A percentile compares a stretch with the other conserved stretches of the same genome.
Evolutionary conservation across 2,113 vertebrate genomes (phyloP).

Genomic region (Hemicordylus capensis): DNA sequence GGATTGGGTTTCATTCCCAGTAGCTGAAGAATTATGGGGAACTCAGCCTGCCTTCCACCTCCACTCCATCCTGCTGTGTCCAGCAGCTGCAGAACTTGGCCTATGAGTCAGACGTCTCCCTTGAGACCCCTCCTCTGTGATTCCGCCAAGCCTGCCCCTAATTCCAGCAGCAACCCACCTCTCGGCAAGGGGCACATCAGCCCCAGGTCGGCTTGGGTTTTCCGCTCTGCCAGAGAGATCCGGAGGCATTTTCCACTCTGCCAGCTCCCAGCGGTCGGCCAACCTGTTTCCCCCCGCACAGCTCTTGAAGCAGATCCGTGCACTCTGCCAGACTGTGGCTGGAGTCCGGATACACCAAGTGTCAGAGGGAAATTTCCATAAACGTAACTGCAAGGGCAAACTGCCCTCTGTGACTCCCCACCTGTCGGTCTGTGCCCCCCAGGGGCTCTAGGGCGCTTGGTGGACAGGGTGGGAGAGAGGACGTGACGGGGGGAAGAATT

Average conservation of each 20-base stretch:
- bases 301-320: not conserved
- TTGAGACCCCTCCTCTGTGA: not conserved
- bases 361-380: too few species aligned
- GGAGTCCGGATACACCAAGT: too few species aligned
- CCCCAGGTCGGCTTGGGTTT: constrained; percentile 4
- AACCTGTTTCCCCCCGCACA: constrained; percentile 23
- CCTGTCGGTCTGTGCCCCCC: too few species aligned
- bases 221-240: constrained; percentile 32
- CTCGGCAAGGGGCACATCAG: too few species aligned
- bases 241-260: constrained; percentile 27
- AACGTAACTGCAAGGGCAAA: too few species aligned
- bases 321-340: too few species aligned
- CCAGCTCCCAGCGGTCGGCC: constrained; percentile 47
- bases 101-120: not conserved
- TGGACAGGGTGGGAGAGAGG: too few species aligned
- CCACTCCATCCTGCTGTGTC: not conserved
- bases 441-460: too few species aligned
- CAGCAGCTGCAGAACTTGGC: not conserved
- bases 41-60: not conserved
- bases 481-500: too few species aligned
- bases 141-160: not conserved
- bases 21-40: not conserved
- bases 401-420: too few species aligned
- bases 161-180: not conserved
- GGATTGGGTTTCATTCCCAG: not conserved